phyloP scores from a whole-genome alignment of 2,797 vertebrate species.

The Ispidina picta region DNA sequence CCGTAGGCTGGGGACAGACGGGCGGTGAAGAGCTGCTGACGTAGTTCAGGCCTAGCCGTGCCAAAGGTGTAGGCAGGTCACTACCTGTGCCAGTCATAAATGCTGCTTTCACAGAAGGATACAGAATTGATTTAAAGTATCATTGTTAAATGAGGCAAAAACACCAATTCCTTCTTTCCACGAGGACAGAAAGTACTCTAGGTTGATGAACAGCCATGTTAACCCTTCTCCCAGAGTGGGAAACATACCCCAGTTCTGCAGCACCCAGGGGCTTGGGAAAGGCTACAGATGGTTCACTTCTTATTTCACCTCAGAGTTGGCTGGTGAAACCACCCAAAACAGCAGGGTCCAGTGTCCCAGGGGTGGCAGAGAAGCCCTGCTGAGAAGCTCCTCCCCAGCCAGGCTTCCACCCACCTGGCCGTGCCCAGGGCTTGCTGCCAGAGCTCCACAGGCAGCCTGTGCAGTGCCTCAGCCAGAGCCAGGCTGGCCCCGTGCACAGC shows the following conservation, averaged over 20 bases:
- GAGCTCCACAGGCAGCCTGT: no score
- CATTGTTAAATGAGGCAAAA: not conserved
- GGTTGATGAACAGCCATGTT: not conserved
- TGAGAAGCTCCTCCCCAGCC: not conserved
- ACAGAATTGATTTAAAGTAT: not conserved
- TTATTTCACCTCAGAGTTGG: not conserved
- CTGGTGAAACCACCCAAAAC: not conserved
- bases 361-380: not conserved
- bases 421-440: no score
- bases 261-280: not conserved
- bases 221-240: not conserved
- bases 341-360: not conserved
- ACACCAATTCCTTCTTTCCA: accelerated
- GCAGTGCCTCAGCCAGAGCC: no score
- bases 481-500: no score
- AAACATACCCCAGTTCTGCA: accelerated
- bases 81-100: no score
- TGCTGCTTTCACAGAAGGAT: not conserved
- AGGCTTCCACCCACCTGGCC: not conserved
- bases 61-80: not conserved
- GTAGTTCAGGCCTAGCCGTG: not conserved
- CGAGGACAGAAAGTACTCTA: accelerated
- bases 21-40: not conserved
- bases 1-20: not conserved
- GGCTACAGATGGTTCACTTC: accelerated